phyloP scores from a whole-genome alignment of 2,113 vertebrate species.

The Rallus limicola region DNA sequence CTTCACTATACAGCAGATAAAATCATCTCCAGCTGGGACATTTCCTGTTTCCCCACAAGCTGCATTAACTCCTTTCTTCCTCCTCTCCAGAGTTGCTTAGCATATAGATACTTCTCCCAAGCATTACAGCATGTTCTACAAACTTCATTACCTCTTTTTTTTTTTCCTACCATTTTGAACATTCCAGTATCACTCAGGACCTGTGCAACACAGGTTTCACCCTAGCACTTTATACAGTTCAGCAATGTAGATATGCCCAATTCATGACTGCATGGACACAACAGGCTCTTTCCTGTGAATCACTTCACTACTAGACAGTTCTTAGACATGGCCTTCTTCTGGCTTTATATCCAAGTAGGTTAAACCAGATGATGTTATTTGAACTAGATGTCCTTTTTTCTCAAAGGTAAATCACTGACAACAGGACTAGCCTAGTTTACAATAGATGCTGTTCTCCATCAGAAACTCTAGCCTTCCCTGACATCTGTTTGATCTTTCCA shows the following conservation, averaged over 20 bases:
- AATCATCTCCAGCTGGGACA: slow-evolving; percentile 54
- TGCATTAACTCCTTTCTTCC: slow-evolving; percentile 38
- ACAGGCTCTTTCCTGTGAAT: background rate
- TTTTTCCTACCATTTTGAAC: background rate
- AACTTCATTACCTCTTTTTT: fast-evolving
- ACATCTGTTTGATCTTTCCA: background rate
- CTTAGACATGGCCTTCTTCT: background rate
- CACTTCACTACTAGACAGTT: background rate
- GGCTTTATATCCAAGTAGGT: background rate
- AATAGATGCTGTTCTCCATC: background rate
- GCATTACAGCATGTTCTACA: background rate
- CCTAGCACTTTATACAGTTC: background rate
- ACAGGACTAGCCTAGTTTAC: background rate
- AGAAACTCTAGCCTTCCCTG: background rate
- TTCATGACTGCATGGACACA: background rate
- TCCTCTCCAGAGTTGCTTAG: background rate
- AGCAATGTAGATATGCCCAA: background rate
- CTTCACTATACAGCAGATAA: slow-evolving; percentile 11
- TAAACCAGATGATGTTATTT: background rate
- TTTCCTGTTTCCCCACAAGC: slow-evolving; percentile 50
- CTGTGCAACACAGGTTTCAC: background rate
- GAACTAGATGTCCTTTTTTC: background rate
- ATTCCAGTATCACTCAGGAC: too few species aligned
- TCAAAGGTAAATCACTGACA: background rate
- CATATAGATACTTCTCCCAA: background rate